Evolutionary conservation across 2,797 vertebrate genomes (phyloP).

Genomic region (Aplochiton taeniatus): DNA sequence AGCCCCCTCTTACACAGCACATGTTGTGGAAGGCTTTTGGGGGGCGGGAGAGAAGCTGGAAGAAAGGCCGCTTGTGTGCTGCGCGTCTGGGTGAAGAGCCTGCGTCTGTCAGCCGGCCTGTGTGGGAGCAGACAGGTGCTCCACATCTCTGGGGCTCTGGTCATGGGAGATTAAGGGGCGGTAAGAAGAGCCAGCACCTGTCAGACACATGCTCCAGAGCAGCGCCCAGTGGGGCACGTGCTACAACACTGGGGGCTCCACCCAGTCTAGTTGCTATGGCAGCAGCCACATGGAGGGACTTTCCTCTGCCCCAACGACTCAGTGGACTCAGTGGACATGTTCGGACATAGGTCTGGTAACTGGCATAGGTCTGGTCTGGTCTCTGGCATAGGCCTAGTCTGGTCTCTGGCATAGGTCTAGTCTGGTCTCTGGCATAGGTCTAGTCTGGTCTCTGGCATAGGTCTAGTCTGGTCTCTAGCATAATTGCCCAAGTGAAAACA

Average conservation of each 20-base stretch:
- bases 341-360: constrained; percentile 19
- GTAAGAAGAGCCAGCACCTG: constrained; percentile 75
- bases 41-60: constrained; percentile 9
- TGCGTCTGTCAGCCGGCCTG: constrained; percentile 53
- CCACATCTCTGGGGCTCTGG: constrained; percentile 37
- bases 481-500: too few relatives aligned
- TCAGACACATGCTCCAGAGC: constrained; percentile 57
- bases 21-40: constrained; percentile 40
- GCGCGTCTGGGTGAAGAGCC: constrained; percentile 51
- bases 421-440: too few relatives aligned
- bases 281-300: constrained; percentile 32
- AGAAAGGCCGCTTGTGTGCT: constrained; percentile 56
- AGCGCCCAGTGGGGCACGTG: constrained; percentile 26
- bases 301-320: constrained; percentile 7
- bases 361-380: too few relatives aligned
- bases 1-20: constrained; percentile 42
- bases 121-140: constrained; percentile 68
- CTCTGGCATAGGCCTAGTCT: too few relatives aligned
- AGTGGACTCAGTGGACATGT: constrained; percentile 29
- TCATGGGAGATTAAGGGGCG: constrained; percentile 68
- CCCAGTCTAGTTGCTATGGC: constrained; percentile 32
- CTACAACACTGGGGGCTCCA: constrained; percentile 25
- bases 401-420: too few relatives aligned
- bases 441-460: too few relatives aligned
- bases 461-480: too few relatives aligned